Evolutionary conservation across 2,888 invertebrate genomes (phyloP).

Genomic region (Andrena minutula): DNA sequence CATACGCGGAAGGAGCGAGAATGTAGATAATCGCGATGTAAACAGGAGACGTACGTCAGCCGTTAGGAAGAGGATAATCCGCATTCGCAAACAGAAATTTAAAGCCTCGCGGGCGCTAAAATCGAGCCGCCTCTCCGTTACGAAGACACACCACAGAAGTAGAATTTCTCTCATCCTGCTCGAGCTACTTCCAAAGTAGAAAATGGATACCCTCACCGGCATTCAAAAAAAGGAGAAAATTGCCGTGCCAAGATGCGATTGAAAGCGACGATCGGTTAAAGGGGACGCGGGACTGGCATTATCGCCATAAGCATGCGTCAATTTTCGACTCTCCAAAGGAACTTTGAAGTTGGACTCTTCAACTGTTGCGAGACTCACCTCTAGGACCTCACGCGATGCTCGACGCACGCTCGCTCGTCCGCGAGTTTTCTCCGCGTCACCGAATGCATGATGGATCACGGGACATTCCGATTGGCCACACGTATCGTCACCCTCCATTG

Average conservation of each 20-base stretch:
- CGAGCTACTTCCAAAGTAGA: too few species aligned
- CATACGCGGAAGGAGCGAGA: conserved; percentile 36
- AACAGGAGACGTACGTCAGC: conserved; percentile 42
- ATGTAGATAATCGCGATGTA: conserved; percentile 58
- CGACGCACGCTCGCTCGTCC: background rate
- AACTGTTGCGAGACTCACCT: conserved; percentile 16
- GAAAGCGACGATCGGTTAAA: background rate
- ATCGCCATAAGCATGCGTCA: background rate
- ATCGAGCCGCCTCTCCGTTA: background rate
- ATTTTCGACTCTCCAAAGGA: background rate
- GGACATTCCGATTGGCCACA: background rate
- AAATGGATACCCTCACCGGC: too few species aligned
- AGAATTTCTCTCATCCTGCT: background rate
- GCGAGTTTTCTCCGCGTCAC: too few species aligned
- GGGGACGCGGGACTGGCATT: background rate
- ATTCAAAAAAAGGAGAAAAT: background rate
- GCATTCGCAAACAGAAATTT: conserved; percentile 66
- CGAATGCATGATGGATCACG: too few species aligned
- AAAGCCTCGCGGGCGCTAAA: conserved; percentile 38
- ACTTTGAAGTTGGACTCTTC: too few species aligned
- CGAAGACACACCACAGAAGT: background rate
- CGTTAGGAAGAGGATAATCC: conserved; percentile 54
- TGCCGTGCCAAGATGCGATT: background rate
- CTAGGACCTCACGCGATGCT: conserved; percentile 5
- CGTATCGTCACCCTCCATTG: background rate